Percentiles rank a stretch among this genome's conserved stretches.
Conservation (phyloP, 2,113 vertebrate species). For the Ammodytes marinus region DNA sequence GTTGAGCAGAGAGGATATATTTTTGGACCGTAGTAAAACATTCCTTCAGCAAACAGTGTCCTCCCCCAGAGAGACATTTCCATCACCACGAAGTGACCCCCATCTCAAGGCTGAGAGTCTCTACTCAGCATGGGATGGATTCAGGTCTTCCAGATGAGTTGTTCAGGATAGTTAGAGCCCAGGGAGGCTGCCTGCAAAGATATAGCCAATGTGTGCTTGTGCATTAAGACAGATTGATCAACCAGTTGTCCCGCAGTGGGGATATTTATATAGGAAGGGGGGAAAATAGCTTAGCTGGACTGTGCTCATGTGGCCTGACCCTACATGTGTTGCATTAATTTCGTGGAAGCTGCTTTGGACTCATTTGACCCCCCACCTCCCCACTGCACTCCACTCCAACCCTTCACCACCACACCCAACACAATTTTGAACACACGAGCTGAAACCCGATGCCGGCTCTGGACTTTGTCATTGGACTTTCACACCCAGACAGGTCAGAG, state of each 20-base stretch:
- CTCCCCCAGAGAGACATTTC: slow-evolving; percentile 50
- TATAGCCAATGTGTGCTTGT: slow-evolving; percentile 29
- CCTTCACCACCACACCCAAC: background rate
- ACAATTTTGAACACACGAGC: slow-evolving; percentile 45
- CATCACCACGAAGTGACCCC: slow-evolving; percentile 55
- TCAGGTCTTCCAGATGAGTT: slow-evolving; percentile 59
- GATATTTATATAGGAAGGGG: slow-evolving; percentile 46
- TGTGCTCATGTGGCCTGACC: slow-evolving; percentile 47
- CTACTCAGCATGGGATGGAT: slow-evolving; percentile 48
- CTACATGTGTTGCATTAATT: slow-evolving; percentile 64
- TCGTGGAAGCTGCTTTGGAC: slow-evolving; percentile 52
- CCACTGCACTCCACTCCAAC: too few species aligned
- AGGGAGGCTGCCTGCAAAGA: slow-evolving; percentile 34
- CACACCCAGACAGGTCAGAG: slow-evolving; percentile 73
- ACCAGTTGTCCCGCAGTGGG: slow-evolving; percentile 53
- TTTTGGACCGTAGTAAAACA: slow-evolving; percentile 72
- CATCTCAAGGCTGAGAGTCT: slow-evolving; percentile 62
- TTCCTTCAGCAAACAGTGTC: slow-evolving; percentile 64
- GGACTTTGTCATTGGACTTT: slow-evolving; percentile 64
- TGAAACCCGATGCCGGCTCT: slow-evolving; percentile 67
- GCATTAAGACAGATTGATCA: slow-evolving; percentile 62
- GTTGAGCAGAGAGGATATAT: slow-evolving; percentile 65
- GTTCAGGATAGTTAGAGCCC: slow-evolving; percentile 46
- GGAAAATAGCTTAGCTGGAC: slow-evolving; percentile 39
- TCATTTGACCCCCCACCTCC: slow-evolving; percentile 50